A percentile compares a stretch with the other conserved stretches of the same genome.
These are phyloP conservation scores for Physocephala rufipes DNA, from an alignment of 2,888 invertebrate species.

Conservation along the genomic window DNA sequence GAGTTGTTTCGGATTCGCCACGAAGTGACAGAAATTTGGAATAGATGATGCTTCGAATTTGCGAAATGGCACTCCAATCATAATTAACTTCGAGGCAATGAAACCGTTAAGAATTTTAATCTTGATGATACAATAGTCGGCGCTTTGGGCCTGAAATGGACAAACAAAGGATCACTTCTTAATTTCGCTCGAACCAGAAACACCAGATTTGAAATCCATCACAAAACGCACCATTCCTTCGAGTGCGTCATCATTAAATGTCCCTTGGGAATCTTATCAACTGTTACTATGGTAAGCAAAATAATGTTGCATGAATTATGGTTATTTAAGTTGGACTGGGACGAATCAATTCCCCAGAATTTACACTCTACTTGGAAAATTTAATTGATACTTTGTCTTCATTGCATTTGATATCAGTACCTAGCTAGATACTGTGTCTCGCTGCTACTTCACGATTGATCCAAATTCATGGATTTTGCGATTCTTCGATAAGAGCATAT, in stretches of 20 bases:
- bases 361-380: not conserved
- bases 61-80: slow-evolving; percentile 24
- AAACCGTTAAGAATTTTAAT: slow-evolving; percentile 12
- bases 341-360: not conserved
- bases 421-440: not conserved
- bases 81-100: not conserved
- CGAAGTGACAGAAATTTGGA: not conserved
- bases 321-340: slow-evolving; percentile 26
- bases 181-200: slow-evolving; percentile 26
- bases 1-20: not conserved
- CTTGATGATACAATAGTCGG: not conserved
- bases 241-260: slow-evolving; percentile 34
- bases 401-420: not conserved
- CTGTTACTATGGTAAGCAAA: slow-evolving; percentile 12
- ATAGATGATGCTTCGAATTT: not conserved
- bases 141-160: slow-evolving; percentile 16
- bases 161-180: slow-evolving; percentile 30
- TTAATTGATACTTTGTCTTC: not conserved
- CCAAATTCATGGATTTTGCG: slow-evolving; percentile 39
- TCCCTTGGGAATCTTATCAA: not conserved
- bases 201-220: not conserved
- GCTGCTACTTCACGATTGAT: too few species aligned
- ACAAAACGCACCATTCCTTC: slow-evolving; percentile 20
- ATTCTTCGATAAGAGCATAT: slow-evolving; percentile 37
- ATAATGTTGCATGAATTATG: slow-evolving; percentile 30